Evolutionary conservation across 2,888 invertebrate genomes (phyloP), one percentile per base, ranked within the genome.

Genomic region (Sesamia inferens): DNA sequence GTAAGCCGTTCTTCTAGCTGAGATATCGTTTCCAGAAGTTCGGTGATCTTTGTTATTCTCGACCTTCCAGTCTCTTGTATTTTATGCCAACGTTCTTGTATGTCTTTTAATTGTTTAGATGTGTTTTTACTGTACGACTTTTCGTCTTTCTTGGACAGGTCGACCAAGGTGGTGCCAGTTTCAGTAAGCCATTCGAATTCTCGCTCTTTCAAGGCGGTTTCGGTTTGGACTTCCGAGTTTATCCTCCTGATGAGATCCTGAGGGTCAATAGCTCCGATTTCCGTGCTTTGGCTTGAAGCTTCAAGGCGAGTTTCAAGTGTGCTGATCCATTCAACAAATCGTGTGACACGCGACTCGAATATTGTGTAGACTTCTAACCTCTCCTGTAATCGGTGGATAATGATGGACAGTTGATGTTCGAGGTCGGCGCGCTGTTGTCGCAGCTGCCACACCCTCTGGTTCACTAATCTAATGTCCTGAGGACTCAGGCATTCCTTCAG

Each of bases 401-500:
- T 94, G 59, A 97, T 96, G 0, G 97, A 97, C 1, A 99, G 93
- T 89, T 98, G 98, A 86, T 98, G 98, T 86, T 98, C 98, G 5
- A 98, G 92, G 85, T 99, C 98, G 0, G 97, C 97, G 83, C 98
- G 97, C 87, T 98, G 98, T 89, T 99, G 98, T 92, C 97, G 97
- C 69, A 98, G 92, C 77, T 98, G 96, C 97, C 98, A 98, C 79
- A 98, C 97, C 82, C 97, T 97, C 90, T 98, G 98, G 84, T 97
- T 97, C 65, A 98, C 97, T 19, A 97, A 96, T 90, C 98, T 98
- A 93, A 98, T 97, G 89, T 99, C 99, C 64, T 97, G 97, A 0
- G 98, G 98, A 91, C 98, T 98, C 8, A 99, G 96, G 86, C 98
- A 98, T 90, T 98, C 98, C 87, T 98, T 98, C 5, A 99, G 94